Evolutionary conservation across 2,888 invertebrate genomes (phyloP).

Genomic region (Kryphioiulus occultus): DNA sequence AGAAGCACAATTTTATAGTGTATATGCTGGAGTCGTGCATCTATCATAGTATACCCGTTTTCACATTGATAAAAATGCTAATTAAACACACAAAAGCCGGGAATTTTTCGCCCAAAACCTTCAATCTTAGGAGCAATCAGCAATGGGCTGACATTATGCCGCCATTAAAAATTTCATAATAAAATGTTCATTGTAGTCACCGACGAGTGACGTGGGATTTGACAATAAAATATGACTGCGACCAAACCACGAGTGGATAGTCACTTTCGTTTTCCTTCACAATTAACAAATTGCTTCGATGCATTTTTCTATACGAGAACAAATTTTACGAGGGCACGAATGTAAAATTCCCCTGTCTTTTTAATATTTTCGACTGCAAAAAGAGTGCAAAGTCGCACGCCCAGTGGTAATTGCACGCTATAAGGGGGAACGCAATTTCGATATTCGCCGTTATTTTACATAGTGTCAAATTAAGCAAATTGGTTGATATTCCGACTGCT

Average conservation of each 20-base stretch:
- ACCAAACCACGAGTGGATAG: neutral
- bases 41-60: no score
- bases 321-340: neutral
- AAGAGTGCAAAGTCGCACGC: neutral
- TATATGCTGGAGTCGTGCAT: no score
- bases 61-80: no score
- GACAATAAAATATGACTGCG: neutral
- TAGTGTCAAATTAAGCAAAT: slow-evolving; percentile 12
- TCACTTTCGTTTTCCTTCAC: neutral
- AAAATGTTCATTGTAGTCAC: neutral
- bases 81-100: no score
- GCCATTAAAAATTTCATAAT: neutral
- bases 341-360: neutral
- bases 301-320: neutral
- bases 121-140: no score
- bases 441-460: neutral
- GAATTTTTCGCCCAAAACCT: no score
- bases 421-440: neutral
- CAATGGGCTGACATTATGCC: neutral
- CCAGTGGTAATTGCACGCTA: neutral
- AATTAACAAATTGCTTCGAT: neutral
- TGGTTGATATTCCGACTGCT: neutral
- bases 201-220: neutral
- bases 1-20: no score
- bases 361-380: neutral